These are phyloP conservation scores for Petrocephalus microphthalmus DNA, from an alignment of 2,113 vertebrate species.

Conservation along the genomic window DNA sequence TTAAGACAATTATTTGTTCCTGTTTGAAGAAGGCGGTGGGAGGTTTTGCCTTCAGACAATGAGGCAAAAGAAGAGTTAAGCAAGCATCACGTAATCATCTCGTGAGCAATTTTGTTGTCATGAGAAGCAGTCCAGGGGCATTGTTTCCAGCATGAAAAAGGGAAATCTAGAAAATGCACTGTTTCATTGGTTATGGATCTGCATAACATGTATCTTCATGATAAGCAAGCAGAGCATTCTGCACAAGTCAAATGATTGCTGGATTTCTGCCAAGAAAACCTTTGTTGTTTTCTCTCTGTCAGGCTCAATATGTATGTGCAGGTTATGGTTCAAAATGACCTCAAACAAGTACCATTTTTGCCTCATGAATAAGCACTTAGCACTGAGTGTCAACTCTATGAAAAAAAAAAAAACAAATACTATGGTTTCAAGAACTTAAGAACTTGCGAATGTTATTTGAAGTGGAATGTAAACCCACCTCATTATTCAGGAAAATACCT, in stretches of 20 bases:
- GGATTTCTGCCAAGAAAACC: background rate
- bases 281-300: background rate
- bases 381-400: background rate
- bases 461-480: background rate
- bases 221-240: background rate
- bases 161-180: background rate
- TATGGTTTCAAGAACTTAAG: background rate
- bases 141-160: background rate
- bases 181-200: background rate
- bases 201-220: background rate
- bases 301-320: background rate
- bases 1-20: slow-evolving; percentile 8
- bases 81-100: slow-evolving; percentile 4
- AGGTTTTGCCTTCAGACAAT: background rate
- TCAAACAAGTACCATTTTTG: background rate
- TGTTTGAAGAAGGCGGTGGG: background rate
- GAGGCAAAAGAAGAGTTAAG: background rate
- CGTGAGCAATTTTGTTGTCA: slow-evolving; percentile 10
- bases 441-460: background rate
- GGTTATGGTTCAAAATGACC: background rate
- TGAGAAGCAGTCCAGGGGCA: background rate
- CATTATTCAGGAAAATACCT: background rate
- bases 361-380: background rate
- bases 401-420: background rate
- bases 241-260: slow-evolving; percentile 20